Percentiles rank a stretch among this genome's conserved stretches.
Conservation (phyloP, 2,113 vertebrate genomes). For the Caretta caretta region DNA sequence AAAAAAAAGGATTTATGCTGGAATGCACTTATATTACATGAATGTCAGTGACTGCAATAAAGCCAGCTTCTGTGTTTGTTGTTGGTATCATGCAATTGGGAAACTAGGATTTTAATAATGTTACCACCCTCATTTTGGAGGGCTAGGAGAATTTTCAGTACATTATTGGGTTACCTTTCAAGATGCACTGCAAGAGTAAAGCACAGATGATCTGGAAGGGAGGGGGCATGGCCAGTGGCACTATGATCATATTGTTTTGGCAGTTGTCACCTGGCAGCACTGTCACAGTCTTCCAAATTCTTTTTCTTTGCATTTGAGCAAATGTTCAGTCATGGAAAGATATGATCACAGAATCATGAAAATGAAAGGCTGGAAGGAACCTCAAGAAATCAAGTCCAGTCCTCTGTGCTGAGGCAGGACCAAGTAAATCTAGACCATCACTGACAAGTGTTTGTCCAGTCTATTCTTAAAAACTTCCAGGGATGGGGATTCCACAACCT, state of each 20-base stretch:
- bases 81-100: background rate
- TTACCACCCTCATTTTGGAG: background rate
- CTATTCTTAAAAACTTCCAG: no score
- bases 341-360: no score
- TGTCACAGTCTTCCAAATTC: background rate
- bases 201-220: background rate
- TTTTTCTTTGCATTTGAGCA: background rate
- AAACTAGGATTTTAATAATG: background rate
- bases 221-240: background rate
- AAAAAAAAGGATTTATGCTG: background rate
- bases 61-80: background rate
- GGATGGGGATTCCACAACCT: background rate
- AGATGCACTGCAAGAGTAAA: constrained; percentile 26
- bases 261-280: background rate
- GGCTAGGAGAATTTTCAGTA: background rate
- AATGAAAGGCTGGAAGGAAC: background rate
- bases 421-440: background rate
- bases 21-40: background rate
- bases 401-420: background rate
- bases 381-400: background rate
- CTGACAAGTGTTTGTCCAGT: background rate
- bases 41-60: background rate
- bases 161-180: constrained; percentile 14
- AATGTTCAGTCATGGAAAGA: background rate
- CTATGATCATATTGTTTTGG: background rate